Base-by-base conservation (phyloP, 1,140 invertebrate species). In the Vanessa atalanta region DNA sequence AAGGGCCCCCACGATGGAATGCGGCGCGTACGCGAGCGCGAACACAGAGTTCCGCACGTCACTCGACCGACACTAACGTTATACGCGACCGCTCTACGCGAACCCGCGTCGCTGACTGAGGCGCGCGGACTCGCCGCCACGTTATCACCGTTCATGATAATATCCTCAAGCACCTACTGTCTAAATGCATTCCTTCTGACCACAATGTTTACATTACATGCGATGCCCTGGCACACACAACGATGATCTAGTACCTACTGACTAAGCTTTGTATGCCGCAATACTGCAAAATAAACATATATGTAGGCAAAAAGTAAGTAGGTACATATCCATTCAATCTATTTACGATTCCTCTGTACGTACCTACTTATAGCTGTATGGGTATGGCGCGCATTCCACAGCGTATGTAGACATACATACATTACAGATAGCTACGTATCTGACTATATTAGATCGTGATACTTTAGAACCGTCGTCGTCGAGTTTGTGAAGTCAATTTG, bases 1-100 rank as follows among this genome's bases (percentile, higher is more conserved):
- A 95, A 93, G 89, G 94, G 95, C 95, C 94, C 95, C 94, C 94
- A 94, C 94, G 95, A 95, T 94, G 95, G 95, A 95, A 95, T 95
- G 95, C 95, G 95, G 89, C 88, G 90, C 89, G 89, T 91, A 92
- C 90, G 91, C 89, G 90, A 89, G 84, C 88, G 88, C 88, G 87
- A 88, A 88, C 87, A 87, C 85, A 85, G 43, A 57, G 78, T 83
- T 84, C 83, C 82, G 86, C 82, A 84, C 88, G 87, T 86, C 88
- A 88, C 85, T 85, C 68, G 78, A 76, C 68, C 77, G 83, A 83
- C 76, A 86, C 77, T 55, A 73, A 83, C 76, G 72, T 75, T 76
- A 82, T 83, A 88, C 80, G 75, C 92, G 89, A 91, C 92, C 89
- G 90, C 81, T 83, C 88, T 73, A 83, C 86, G 88, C 91, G 89